Percentiles rank a stretch among this genome's conserved stretches.
phyloP scores from a whole-genome alignment of 2,797 vertebrate genomes.

The Tinamus major region DNA sequence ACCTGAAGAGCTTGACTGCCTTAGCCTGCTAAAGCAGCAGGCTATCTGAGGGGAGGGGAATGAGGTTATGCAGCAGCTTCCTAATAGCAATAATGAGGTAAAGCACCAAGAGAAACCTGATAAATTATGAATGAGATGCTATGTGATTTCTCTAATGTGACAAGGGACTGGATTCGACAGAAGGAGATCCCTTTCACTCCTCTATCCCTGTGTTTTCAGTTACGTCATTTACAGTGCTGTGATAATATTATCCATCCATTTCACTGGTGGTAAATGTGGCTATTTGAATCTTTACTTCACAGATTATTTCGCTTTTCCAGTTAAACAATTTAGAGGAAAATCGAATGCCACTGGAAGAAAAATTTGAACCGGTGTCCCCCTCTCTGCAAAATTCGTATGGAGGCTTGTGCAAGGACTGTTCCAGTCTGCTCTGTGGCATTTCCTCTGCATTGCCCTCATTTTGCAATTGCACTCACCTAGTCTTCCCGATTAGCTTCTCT shows the following conservation, averaged over 20 bases:
- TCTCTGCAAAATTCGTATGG: neutral
- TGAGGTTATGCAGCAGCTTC: neutral
- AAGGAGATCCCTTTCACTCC: neutral
- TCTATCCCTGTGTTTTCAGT: neutral
- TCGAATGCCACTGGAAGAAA: neutral
- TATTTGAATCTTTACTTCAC: neutral
- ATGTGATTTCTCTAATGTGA: neutral
- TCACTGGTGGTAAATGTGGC: neutral
- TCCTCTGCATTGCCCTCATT: neutral
- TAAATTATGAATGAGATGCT: constrained; percentile 7
- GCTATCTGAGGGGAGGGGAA: neutral
- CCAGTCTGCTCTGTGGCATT: fast-evolving
- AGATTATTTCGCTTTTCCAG: neutral
- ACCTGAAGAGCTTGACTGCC: neutral
- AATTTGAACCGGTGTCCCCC: neutral
- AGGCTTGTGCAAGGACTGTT: neutral
- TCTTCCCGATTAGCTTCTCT: neutral
- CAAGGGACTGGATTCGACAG: neutral
- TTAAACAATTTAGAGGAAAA: neutral
- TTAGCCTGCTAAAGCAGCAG: neutral
- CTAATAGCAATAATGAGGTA: neutral
- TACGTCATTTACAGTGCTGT: fast-evolving
- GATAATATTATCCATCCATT: neutral
- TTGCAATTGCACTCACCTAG: fast-evolving
- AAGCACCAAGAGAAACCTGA: neutral